Conservation (phyloP, 2,888 invertebrate species). For the Nomada fucata region DNA sequence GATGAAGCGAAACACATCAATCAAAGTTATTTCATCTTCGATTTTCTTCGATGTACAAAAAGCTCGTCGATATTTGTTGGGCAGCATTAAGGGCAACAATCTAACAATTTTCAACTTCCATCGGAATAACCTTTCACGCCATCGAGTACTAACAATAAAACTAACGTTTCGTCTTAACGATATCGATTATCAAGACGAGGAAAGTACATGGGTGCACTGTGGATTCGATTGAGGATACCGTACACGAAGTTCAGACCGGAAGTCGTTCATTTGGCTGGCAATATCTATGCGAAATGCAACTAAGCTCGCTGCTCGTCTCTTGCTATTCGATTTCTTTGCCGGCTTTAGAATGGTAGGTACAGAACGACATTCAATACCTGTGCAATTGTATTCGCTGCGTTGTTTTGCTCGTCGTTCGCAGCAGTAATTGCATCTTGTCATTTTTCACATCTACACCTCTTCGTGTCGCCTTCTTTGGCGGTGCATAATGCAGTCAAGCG, state of each 20-base stretch:
- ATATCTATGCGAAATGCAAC: constrained; percentile 53
- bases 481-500: constrained; percentile 15
- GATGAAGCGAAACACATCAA: no score
- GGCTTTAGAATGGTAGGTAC: background rate
- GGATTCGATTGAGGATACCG: constrained; percentile 33
- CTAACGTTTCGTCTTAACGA: constrained; percentile 1
- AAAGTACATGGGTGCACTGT: background rate
- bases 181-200: constrained; percentile 3
- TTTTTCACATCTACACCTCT: constrained; percentile 31
- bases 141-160: background rate
- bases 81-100: no score
- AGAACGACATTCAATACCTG: constrained; percentile 28
- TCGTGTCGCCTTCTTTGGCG: constrained; percentile 41
- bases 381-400: constrained; percentile 20
- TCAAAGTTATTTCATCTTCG: no score
- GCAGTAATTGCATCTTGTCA: constrained; percentile 46
- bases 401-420: constrained; percentile 13
- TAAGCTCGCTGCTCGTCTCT: background rate
- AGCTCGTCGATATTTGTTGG: no score
- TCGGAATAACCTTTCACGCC: background rate
- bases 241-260: constrained; percentile 40
- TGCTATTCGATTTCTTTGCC: constrained; percentile 26
- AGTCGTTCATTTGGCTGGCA: constrained; percentile 53
- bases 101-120: background rate
- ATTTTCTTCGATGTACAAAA: no score